These are phyloP conservation scores for Tipula lateralis DNA, from an alignment of 2,888 invertebrate genomes.

Conservation along the genomic window DNA sequence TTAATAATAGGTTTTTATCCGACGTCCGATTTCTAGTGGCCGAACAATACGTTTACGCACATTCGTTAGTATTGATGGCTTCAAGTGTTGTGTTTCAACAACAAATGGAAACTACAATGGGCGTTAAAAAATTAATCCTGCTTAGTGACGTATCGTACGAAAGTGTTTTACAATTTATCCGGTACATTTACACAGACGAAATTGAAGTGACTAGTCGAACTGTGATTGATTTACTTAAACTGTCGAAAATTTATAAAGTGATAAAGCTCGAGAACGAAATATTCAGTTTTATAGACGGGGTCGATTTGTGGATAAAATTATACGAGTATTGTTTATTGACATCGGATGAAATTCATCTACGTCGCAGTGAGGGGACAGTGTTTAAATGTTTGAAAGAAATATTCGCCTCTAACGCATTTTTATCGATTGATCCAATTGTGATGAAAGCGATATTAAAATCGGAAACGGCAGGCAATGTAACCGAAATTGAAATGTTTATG, in stretches of 20 bases:
- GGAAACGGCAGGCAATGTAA: background rate
- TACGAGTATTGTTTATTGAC: background rate
- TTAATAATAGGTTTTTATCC: background rate
- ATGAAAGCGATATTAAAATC: background rate
- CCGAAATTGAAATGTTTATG: background rate
- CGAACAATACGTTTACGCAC: background rate
- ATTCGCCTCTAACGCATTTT: background rate
- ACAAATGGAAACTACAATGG: background rate
- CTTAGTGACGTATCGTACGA: background rate
- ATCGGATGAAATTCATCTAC: background rate
- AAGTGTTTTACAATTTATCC: background rate
- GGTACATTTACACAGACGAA: background rate
- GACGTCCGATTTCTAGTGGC: background rate
- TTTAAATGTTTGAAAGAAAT: background rate
- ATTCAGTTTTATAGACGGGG: background rate
- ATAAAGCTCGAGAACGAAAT: background rate
- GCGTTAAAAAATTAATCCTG: background rate
- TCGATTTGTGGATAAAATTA: background rate
- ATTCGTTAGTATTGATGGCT: background rate
- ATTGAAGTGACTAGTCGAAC: background rate
- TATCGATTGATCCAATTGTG: background rate
- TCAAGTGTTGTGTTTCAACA: background rate
- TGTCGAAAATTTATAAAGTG: background rate
- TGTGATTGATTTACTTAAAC: background rate
- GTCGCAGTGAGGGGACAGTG: background rate